Conservation (phyloP, 2,797 vertebrate species). For the Alectoris magna region DNA sequence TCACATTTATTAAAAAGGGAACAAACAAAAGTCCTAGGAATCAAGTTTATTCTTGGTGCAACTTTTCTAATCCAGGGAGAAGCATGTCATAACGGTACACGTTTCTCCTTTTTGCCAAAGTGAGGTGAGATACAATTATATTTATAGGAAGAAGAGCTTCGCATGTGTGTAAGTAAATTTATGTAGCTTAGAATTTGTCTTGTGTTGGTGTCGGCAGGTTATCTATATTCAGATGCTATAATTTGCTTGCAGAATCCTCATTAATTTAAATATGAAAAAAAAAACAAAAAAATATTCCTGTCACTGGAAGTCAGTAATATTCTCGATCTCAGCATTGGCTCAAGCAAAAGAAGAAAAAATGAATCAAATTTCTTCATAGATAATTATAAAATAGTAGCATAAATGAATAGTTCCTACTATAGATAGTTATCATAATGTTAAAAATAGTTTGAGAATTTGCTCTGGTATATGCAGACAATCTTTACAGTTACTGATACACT, state of each 20-base stretch:
- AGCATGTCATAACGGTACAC: fast-evolving
- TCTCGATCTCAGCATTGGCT: not conserved
- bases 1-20: not conserved
- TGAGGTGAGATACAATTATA: not conserved
- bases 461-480: not conserved
- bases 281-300: not conserved
- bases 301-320: not conserved
- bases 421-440: not conserved
- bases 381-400: not conserved
- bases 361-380: not conserved
- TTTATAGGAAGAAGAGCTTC: not conserved
- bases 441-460: not conserved
- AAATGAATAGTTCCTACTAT: fast-evolving
- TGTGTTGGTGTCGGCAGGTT: not conserved
- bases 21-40: not conserved
- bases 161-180: not conserved
- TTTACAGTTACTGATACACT: not conserved
- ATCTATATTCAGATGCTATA: not conserved
- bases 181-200: not conserved
- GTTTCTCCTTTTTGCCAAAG: not conserved
- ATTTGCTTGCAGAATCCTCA: not conserved
- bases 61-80: not conserved
- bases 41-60: not conserved
- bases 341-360: not conserved
- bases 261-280: not conserved